Base-by-base conservation (phyloP, 1,140 invertebrate species). In the Dermatophagoides farinae region DNA sequence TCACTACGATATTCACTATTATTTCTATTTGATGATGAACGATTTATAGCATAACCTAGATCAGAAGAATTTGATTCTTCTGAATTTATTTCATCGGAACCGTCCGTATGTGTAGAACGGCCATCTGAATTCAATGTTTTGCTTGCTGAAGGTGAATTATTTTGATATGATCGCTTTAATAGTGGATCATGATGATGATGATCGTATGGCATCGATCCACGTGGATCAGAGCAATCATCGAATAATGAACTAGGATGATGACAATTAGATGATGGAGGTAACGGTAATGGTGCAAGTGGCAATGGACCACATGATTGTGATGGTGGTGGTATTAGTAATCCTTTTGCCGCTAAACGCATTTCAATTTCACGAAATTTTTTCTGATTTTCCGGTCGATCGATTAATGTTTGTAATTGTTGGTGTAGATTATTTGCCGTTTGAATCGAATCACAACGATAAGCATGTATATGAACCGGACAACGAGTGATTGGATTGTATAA, bases 401-500 rank as follows among this genome's bases (percentile, higher is more conserved):
- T 84, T 47, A 95, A 73, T 11, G 81, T 78, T 68, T 85, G 81
- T 50, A 96, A 71, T 69, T 92, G 88, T 2, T 79, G 77, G 61
- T 81, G 81, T 59, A 96, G 77, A 62, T 88, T 78, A 58, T 82
- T 77, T 0, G 92, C 91, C 8, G 91, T 97, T 67, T 90, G 84
- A 20, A 89, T 81, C 14, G 87, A 89, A 71, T 96, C 91, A 72
- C 90, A 97, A 72, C 77, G 80, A 74, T 96, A 96, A 38, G 87
- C 89, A 69, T 96, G 91, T 1, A 95, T 87, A 70, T 96, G 91
- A 6, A 90, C 78, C 1, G 82, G 82, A 71, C 79, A 81, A 65
- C 87, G 84, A 0, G 89, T 95, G 37, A 87, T 80, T 0, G 90
- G 88, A 75, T 92, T 92, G 68, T 87, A 89, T 10, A 92, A 77